Evolutionary conservation across 2,113 vertebrate genomes (phyloP), one percentile per base, ranked within the genome.

Genomic region (Oreocharis arfaki): DNA sequence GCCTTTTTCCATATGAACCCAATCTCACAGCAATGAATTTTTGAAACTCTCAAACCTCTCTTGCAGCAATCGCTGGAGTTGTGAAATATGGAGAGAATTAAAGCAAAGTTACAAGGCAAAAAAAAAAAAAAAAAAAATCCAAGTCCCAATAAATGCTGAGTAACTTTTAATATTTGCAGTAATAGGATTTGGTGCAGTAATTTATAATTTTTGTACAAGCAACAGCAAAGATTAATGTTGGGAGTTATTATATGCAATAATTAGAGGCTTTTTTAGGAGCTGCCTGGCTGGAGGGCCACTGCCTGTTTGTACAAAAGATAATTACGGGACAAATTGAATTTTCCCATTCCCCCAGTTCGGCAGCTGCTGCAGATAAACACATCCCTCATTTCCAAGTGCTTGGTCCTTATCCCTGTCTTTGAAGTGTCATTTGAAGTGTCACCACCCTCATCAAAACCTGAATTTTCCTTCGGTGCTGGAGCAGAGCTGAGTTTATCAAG

Each of bases 231-330:
- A 97, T 97, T 89, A 92, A 97, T 97, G 96, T 83, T 91, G 88
- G 84, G 88, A 60, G 90, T 97, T 97, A 97, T 97, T 92, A 97
- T 67, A 94, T 75, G 92, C 94, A 90, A 96, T 96, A 96, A 97
- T 97, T 96, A 96, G 26, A 95, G 93, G 84, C 22, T 95, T 90
- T 96, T 84, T 94, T 84, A 55, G 92, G 80, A 92, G 93, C 92
- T 90, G 94, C 78, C 90, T 96, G 92, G 93, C 94, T 96, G 86
- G 80, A 97, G 93, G 95, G 93, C 91, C 87, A 56, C 88, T 94
- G 95, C 86, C 85, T 97, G 89, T 96, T 96, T 95, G 87, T 49
- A 94, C 78, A 93, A 63, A 96, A 85, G 86, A 94, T 89, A 97
- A 97, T 96, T 91, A 96, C 5, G 71, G 90, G 95, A 92, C 87